Evolutionary conservation across 2,113 vertebrate genomes (phyloP), one percentile per base, ranked within the genome.

Genomic region (Clarias macrocephalus): DNA sequence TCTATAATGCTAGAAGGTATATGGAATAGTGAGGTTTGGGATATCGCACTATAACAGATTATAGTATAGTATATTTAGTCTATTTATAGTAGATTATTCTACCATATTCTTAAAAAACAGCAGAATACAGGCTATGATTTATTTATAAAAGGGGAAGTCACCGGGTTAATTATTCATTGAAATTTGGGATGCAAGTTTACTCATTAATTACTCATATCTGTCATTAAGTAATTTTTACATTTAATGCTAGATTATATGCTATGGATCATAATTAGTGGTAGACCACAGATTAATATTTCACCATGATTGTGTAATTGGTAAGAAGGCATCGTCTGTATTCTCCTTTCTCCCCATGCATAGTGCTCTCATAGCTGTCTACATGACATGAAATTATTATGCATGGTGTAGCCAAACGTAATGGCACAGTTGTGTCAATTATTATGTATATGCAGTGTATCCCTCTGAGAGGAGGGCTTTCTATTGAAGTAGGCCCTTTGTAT

Each of bases 201-300:
- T 48, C 48, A 48, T 48, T 48, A 92, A 94, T 93, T 92, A 93
- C 76, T 87, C 76, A 89, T 89, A 93, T 93, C 91, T 92, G 91
- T 91, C 89, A 90, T 91, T 93, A 89, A 91, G 90, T 92, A 91
- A 93, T 92, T 91, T 89, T 79, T 90, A 89, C 90, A 94, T 94
- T 91, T 89, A 92, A 92, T 94, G 92, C 93, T 94, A 90, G 25
- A 94, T 93, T 94, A 91, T 86, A 88, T 87, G 83, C 88, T 90
- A 92, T 92, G 91, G 92, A 93, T 94, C 93, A 93, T 94, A 93
- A 94, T 95, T 94, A 94, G 91, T 15, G 37, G 62, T 82, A 91
- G 92, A 91, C 90, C 42, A 66, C 89, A 90, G 91, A 94, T 94
- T 93, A 94, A 95, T 93, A 94, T 94, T 95, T 94, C 90, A 94